phyloP scores from a whole-genome alignment of 53 echinoderm and acorn worm species.

The Hippasteria phrygiana region DNA sequence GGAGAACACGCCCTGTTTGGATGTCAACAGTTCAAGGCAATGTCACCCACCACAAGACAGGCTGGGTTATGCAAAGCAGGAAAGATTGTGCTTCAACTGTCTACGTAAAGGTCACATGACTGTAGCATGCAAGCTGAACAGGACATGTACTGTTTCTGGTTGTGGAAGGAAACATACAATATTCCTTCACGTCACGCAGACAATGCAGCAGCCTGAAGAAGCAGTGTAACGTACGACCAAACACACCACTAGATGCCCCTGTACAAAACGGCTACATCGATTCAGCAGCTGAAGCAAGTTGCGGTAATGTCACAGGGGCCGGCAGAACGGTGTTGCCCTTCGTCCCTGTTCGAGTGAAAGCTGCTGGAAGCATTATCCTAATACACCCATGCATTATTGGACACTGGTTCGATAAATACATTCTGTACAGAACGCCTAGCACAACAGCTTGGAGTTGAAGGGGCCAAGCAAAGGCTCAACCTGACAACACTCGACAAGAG shows the following conservation, averaged over 20 bases:
- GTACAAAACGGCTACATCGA: conserved; percentile 27
- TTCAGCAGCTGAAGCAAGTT: conserved; percentile 13
- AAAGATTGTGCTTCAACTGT: conserved; percentile 71
- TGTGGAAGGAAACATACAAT: conserved; percentile 77
- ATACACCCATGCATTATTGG: conserved; percentile 68
- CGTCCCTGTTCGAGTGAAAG: conserved; percentile 59
- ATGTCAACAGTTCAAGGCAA: conserved; percentile 64
- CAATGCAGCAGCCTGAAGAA: conserved; percentile 22
- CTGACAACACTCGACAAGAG: conserved; percentile 59
- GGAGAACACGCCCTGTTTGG: conserved; percentile 51
- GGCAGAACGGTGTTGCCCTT: conserved; percentile 59
- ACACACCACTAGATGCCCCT: neutral
- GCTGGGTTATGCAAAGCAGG: conserved; percentile 51
- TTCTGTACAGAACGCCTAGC: conserved; percentile 63
- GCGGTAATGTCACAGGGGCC: conserved; percentile 59
- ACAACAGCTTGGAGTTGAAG: conserved; percentile 22
- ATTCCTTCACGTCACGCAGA: conserved; percentile 54
- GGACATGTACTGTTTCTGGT: conserved; percentile 55
- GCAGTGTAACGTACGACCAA: neutral
- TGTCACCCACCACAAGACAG: conserved; percentile 33
- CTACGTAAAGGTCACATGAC: conserved; percentile 47
- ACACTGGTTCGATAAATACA: conserved; percentile 62
- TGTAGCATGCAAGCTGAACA: conserved; percentile 41
- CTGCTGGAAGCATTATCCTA: neutral
- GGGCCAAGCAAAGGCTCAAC: conserved; percentile 39